Percentiles rank a stretch among this genome's conserved stretches.
Evolutionary conservation across 2,113 vertebrate genomes (phyloP).

Genomic region (Peucedramus taeniatus): DNA sequence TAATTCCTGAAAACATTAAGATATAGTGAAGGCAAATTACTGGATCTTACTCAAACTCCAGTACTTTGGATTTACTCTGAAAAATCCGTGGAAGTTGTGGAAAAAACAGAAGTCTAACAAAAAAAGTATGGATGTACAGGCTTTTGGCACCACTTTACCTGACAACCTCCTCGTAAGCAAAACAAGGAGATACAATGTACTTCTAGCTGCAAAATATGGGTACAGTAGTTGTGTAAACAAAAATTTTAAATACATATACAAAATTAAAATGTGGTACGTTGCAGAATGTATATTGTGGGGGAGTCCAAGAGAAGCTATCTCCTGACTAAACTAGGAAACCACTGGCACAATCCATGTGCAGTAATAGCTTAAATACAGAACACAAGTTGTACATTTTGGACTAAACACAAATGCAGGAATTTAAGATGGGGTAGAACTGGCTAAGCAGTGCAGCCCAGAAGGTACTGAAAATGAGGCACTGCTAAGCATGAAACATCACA

Average conservation of each 20-base stretch:
- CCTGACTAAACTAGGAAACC: background rate
- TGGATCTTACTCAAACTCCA: background rate
- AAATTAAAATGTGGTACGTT: background rate
- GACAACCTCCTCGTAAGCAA: background rate
- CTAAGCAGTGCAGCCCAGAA: background rate
- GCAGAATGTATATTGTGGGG: background rate
- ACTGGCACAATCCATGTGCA: background rate
- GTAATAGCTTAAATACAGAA: background rate
- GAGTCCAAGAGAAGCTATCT: background rate
- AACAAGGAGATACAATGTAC: background rate
- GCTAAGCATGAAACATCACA: background rate
- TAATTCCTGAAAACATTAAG: background rate
- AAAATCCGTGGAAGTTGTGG: background rate
- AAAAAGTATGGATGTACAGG: fast-evolving
- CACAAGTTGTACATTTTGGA: background rate
- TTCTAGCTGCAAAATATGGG: background rate
- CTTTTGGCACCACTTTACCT: background rate
- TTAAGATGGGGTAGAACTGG: fast-evolving
- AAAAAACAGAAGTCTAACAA: background rate
- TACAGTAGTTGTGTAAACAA: background rate
- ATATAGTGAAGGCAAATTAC: background rate
- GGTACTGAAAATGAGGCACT: background rate
- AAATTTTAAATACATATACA: background rate
- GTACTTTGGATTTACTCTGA: background rate
- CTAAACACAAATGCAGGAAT: background rate